These are phyloP conservation scores for Bubo scandiacus DNA, from an alignment of 2,113 vertebrate genomes.

Conservation along the genomic window DNA sequence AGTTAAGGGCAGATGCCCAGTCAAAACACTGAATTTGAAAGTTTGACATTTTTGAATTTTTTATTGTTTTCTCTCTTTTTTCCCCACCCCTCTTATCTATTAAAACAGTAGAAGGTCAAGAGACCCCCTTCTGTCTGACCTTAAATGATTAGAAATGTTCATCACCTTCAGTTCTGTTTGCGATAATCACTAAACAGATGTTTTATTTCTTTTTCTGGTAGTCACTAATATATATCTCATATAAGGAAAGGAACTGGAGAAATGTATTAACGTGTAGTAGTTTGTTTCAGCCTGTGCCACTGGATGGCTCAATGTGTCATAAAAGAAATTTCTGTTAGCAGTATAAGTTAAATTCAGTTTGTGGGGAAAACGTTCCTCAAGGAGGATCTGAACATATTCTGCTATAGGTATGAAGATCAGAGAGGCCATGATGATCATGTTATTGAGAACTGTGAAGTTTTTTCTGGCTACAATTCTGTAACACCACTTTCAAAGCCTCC, in stretches of 20 bases:
- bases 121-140: not conserved
- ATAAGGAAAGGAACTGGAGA: not conserved
- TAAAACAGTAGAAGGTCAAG: not conserved
- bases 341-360: not conserved
- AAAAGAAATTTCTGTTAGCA: slow-evolving; percentile 22
- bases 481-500: not conserved
- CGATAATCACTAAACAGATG: not conserved
- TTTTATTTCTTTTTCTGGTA: not conserved
- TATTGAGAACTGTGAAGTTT: not conserved
- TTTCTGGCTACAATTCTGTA: not conserved
- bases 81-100: not conserved
- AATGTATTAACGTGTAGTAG: not conserved
- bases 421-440: not conserved
- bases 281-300: slow-evolving; percentile 48
- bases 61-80: not conserved
- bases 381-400: not conserved
- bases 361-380: not conserved
- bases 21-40: not conserved
- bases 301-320: slow-evolving; percentile 56
- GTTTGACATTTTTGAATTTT: not conserved
- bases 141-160: not conserved
- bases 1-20: not conserved
- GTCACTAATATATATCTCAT: not conserved
- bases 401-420: not conserved
- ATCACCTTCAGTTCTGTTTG: not conserved